Base-by-base conservation (phyloP, 1,140 invertebrate species). In the Tribolium castaneum region DNA sequence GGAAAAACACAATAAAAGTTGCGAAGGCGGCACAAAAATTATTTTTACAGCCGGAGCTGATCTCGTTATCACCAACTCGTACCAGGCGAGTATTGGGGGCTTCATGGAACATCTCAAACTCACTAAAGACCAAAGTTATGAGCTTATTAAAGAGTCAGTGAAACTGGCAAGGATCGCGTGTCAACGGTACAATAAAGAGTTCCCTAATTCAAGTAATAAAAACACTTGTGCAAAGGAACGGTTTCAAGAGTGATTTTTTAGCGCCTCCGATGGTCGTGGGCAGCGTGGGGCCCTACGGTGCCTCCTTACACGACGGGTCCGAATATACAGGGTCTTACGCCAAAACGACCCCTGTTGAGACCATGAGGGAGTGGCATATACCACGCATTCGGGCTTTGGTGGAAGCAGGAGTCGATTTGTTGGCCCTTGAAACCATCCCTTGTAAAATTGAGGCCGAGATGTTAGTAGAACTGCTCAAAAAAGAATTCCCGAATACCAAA, bases 381-480 rank as follows among this genome's bases (percentile, higher is more conserved):
- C 92, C 93, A 0, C 89, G 95, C 19, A 91, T 98, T 6, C 87
- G 92, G 72, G 92, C 93, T 9, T 87, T 98, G 1, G 83, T 97
- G 9, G 90, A 94, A 77, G 91, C 90, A 45, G 94, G 94, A 7
- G 92, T 94, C 1, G 95, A 98, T 87, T 83, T 97, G 0, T 84
- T 98, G 34, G 95, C 95, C 6, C 86, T 98, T 76, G 97, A 99
- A 87, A 98, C 97, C 0, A 93, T 98, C 80, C 97, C 97, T 7
- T 94, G 94, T 76, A 87, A 90, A 80, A 88, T 79, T 62, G 97
- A 98, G 87, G 97, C 94, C 0, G 89, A 94, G 86, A 94, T 94
- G 82, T 86, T 98, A 0, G 88, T 96, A 1, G 90, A 94, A 52
- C 86, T 97, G 16, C 83, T 98, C 10, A 88, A 90, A 50, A 88